phyloP scores from a whole-genome alignment of 2,888 invertebrate genomes.

The Azorinus chamasolen region DNA sequence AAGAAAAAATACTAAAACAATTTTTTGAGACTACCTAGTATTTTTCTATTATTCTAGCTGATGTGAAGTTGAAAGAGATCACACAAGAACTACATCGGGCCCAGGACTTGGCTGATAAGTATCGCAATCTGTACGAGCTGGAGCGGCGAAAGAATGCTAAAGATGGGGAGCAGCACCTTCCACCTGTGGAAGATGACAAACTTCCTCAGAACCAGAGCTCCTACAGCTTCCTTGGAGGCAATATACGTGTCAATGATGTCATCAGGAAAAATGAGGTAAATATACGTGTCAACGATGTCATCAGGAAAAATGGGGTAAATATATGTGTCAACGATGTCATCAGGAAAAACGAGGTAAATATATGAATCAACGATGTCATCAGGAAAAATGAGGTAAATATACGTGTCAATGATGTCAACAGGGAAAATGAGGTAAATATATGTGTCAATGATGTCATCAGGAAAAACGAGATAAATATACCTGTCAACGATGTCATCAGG shows the following conservation, averaged over 20 bases:
- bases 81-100: conserved; percentile 73
- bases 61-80: conserved; percentile 70
- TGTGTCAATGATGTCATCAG: conserved; percentile 79
- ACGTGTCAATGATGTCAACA: no score
- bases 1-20: no score
- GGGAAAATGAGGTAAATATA: no score
- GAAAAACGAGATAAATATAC: conserved; percentile 76
- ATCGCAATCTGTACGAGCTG: conserved; percentile 74
- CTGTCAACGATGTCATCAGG: no score
- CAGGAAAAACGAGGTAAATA: conserved; percentile 79
- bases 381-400: conserved; percentile 80
- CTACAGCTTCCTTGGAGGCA: conserved; percentile 65
- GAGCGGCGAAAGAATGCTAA: conserved; percentile 65
- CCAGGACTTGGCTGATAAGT: conserved; percentile 75
- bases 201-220: conserved; percentile 55
- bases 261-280: conserved; percentile 80
- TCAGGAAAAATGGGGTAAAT: no score
- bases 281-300: no score
- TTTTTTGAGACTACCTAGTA: no score
- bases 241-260: conserved; percentile 75
- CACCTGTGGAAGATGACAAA: conserved; percentile 50
- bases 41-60: no score
- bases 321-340: conserved; percentile 78
- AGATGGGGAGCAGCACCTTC: conserved; percentile 54
- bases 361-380: conserved; percentile 77